Evolutionary conservation across 2,888 invertebrate species (phyloP), one percentile per base, ranked within the genome.

Genomic region (Lepidonotus clava): DNA sequence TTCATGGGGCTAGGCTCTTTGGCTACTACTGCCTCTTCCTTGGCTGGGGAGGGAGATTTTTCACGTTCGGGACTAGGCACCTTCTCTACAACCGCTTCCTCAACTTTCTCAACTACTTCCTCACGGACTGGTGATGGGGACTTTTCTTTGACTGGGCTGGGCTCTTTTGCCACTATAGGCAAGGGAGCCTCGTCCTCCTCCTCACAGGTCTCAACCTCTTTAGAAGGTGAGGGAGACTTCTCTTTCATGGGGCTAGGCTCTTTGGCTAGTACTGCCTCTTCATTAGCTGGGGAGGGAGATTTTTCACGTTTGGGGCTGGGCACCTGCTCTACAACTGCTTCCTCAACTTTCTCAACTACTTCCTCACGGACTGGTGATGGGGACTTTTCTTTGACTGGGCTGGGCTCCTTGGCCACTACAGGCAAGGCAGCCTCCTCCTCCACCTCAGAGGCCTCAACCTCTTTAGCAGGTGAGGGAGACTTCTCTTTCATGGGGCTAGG

Each of bases 391-490:
- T n/a, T 8, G 8, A 14, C n/a, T 14, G 56, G 56, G n/a, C 56
- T 56, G 8, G 56, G 56, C n/a, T 14, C 56, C n/a, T 56, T 56
- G 14, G 8, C 56, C 5, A 56, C 71, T 5, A 36, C 32, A 28
- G 76, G 0, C 71, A 14, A 8, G n/a, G 56, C 56, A 56, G n/a
- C 56, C 8, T 8, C 4, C 56, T 56, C 56, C 56, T 56, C 56
- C n/a, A n/a, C n/a, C 86, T 53, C 76, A n/a, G 2, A 80, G 84
- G 36, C 71, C 67, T 28, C 85, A 85, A 21, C 76, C 46, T 32
- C 85, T n/a, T 56, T 56, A 4, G n/a, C 56, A 14, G 56, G 56
- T 56, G n/a, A 56, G 8, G 56, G 56, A n/a, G 56, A 56, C 56
- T 56, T 56, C n/a, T 56, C 14, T 56, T 56, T 56, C 18, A 56